Evolutionary conservation across 2,113 vertebrate genomes (phyloP), one percentile per base, ranked within the genome.

Genomic region (Pagrus major): DNA sequence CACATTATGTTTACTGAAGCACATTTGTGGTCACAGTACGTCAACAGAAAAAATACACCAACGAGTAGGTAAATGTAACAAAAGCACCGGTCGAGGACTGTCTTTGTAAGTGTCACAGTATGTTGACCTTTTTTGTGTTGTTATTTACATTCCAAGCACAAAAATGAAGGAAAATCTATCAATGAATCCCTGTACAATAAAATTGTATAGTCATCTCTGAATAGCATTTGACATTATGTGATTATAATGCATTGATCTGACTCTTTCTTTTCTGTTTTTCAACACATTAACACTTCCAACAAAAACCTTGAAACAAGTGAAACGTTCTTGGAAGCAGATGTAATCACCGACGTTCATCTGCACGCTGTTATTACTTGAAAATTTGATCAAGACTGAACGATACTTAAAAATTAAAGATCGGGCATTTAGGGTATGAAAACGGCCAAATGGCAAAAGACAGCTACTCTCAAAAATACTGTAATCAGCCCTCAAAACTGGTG

Each of bases 401-500:
- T 58, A 23, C 25, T 65, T 23, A 27, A 37, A 27, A 59, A 42
- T 23, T 44, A 67, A 58, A 68, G 31, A 79, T 41, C n/a, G 1
- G 15, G 25, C 27, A 55, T 15, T 11, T 11, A 44, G n/a, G 70
- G 15, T 29, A 67, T 61, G 11, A 33, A 74, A 49, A 56, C 5
- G 0, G 23, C 9, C 10, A 75, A 58, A 59, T 27, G 25, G 12
- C 37, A 68, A 61, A 15, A 1, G 42, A 54, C 46, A 80, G 31
- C 9, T 8, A 31, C 21, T 52, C 41, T 67, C 11, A 68, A 69
- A 74, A 67, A 58, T 11, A 49, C 55, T 15, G 1, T 78, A 65
- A 75, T 78, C 51, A 76, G 41, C 44, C 42, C 76, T 41, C 16
- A 46, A 64, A 80, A 41, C 29, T 70, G 21, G 54, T 66, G 71